Evolutionary conservation across 2,888 invertebrate species (phyloP).

Genomic region (Gasteruption jaculator): DNA sequence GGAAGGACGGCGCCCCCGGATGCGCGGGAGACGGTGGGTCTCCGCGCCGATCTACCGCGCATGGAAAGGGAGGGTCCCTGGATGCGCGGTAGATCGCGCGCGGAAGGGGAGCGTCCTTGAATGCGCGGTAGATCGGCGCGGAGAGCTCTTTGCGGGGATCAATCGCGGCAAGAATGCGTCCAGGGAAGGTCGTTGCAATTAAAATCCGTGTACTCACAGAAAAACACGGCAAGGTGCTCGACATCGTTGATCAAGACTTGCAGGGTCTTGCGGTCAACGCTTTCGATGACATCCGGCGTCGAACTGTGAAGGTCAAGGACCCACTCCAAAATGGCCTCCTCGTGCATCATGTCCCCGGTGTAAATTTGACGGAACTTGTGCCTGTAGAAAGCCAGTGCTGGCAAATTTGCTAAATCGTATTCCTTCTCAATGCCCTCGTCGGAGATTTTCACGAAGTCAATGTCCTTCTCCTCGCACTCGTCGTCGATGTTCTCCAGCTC

Average conservation of each 20-base stretch:
- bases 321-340: constrained; percentile 86
- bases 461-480: constrained; percentile 86
- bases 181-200: background rate
- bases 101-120: too few relatives aligned
- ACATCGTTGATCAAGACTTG: constrained; percentile 86
- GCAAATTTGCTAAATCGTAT: constrained; percentile 77
- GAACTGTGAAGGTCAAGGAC: constrained; percentile 80
- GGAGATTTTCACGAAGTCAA: constrained; percentile 88
- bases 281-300: constrained; percentile 85
- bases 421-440: constrained; percentile 83
- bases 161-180: too few relatives aligned
- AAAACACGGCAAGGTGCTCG: constrained; percentile 87
- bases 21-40: too few relatives aligned
- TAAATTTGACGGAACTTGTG: constrained; percentile 86
- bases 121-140: too few relatives aligned
- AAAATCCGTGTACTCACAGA: constrained; percentile 81
- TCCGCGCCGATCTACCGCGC: too few relatives aligned
- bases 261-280: constrained; percentile 83
- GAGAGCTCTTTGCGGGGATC: too few relatives aligned
- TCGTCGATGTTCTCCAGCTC: constrained; percentile 91
- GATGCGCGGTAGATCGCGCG: too few relatives aligned
- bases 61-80: too few relatives aligned
- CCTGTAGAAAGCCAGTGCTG: constrained; percentile 81
- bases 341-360: constrained; percentile 84
- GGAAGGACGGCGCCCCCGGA: too few relatives aligned